A percentile compares a stretch with the other conserved stretches of the same genome.
Conservation (phyloP, 2,888 invertebrate genomes). For the Drymonia ruficornis region DNA sequence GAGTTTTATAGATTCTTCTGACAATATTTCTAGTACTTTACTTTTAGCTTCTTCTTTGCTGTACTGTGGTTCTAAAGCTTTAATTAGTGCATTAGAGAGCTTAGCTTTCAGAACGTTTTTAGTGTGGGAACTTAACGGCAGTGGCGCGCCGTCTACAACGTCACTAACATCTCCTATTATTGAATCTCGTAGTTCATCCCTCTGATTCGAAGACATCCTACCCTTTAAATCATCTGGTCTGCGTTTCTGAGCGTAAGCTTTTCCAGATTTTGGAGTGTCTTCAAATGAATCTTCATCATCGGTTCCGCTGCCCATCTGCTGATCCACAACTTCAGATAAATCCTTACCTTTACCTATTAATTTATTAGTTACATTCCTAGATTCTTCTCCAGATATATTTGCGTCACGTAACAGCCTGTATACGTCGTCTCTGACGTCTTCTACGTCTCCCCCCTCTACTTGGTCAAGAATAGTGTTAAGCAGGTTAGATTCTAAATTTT, state of each 20-base stretch:
- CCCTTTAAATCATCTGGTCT: neutral
- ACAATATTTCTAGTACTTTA: conserved; percentile 27
- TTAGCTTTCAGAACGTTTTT: neutral
- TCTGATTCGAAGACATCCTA: neutral
- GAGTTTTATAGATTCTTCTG: neutral
- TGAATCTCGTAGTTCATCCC: neutral
- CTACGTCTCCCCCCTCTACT: conserved; percentile 11
- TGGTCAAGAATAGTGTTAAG: neutral
- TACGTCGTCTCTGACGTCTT: conserved; percentile 18
- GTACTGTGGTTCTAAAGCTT: neutral
- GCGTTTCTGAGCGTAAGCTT: neutral
- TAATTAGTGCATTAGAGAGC: neutral
- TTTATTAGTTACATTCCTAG: conserved; percentile 19
- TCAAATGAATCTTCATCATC: conserved; percentile 5
- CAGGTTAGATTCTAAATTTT: neutral
- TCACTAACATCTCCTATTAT: conserved; percentile 9
- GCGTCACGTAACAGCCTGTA: conserved; percentile 22
- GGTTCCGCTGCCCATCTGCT: neutral
- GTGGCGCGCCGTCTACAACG: neutral
- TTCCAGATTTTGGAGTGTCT: neutral
- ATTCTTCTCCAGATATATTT: conserved; percentile 23
- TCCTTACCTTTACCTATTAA: neutral
- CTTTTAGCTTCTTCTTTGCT: conserved; percentile 19
- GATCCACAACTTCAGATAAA: neutral
- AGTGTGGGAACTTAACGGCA: neutral